These are phyloP conservation scores for Hemiprocne comata DNA, from an alignment of 2,113 vertebrate species.

Conservation along the genomic window DNA sequence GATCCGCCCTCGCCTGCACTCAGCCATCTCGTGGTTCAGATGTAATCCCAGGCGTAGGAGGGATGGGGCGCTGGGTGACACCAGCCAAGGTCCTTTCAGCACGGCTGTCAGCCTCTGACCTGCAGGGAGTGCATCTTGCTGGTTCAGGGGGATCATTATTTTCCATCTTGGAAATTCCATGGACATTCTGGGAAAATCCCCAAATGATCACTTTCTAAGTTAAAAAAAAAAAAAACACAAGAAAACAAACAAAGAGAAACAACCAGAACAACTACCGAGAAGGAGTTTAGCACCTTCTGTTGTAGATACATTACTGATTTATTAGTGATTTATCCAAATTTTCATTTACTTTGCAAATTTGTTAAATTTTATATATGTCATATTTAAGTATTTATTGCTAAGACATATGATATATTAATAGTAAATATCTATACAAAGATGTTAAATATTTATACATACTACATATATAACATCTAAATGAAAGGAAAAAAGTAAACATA, in stretches of 20 bases:
- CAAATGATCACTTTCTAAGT: background rate
- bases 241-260: background rate
- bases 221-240: background rate
- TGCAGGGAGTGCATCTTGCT: background rate
- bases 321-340: background rate
- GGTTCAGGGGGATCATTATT: rapidly evolving
- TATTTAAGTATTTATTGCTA: background rate
- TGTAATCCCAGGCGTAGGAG: background rate
- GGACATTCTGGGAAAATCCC: background rate
- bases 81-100: background rate
- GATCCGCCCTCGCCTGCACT: background rate
- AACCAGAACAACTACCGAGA: background rate
- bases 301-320: background rate
- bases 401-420: background rate
- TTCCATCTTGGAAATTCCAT: background rate
- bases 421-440: background rate
- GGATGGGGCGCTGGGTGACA: background rate
- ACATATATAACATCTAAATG: background rate
- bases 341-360: background rate
- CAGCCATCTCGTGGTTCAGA: rapidly evolving
- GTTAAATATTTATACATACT: background rate
- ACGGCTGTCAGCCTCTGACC: background rate
- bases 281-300: background rate
- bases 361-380: background rate
- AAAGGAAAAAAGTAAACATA: background rate